These are phyloP conservation scores for Lathamus discolor DNA, from an alignment of 2,113 vertebrate species.

Conservation along the genomic window DNA sequence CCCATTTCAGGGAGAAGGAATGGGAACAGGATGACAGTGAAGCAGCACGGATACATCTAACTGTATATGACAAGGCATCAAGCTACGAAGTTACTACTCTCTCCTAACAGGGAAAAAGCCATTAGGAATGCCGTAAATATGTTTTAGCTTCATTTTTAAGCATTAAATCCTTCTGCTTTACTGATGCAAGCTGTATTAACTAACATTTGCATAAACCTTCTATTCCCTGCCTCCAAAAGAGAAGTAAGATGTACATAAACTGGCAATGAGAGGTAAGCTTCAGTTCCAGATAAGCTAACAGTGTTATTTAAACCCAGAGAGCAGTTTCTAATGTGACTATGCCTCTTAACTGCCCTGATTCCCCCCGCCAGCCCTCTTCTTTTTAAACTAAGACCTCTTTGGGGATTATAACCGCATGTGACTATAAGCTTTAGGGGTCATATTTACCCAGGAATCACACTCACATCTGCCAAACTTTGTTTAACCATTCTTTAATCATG, in stretches of 20 bases:
- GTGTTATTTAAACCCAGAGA: background rate
- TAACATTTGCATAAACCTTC: background rate
- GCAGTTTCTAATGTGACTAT: background rate
- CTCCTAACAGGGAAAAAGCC: background rate
- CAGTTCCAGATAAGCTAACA: background rate
- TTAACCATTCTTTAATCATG: constrained; percentile 37
- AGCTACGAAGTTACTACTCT: background rate
- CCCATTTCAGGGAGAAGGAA: background rate
- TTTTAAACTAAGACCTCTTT: background rate
- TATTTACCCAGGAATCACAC: constrained; percentile 54
- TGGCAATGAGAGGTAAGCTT: background rate
- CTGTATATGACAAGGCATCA: background rate
- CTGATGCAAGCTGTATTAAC: background rate
- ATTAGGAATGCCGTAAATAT: background rate
- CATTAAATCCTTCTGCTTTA: background rate
- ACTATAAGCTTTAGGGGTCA: constrained; percentile 26
- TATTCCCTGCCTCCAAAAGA: background rate
- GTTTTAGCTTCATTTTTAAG: background rate
- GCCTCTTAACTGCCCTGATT: background rate
- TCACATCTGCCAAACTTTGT: constrained; percentile 57
- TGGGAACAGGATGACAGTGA: background rate
- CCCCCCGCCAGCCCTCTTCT: background rate
- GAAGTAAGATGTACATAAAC: background rate
- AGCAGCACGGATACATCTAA: background rate
- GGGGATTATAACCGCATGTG: constrained; percentile 33